These are phyloP conservation scores for Neodontobutis hainanensis DNA, from an alignment of 2,113 vertebrate species.

Conservation along the genomic window DNA sequence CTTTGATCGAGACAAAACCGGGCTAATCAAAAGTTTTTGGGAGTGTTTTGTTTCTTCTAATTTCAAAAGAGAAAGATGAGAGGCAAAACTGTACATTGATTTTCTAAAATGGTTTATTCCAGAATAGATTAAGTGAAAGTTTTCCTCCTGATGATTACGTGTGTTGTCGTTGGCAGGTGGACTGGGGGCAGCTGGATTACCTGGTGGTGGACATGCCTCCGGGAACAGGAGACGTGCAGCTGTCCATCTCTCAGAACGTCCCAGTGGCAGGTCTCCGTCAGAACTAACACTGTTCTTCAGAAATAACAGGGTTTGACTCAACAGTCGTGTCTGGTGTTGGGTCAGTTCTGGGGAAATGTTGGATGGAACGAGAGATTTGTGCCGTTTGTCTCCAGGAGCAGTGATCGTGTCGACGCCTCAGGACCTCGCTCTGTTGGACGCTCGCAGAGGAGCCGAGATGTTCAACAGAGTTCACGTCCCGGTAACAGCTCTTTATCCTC, in stretches of 20 bases:
- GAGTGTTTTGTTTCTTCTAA: too few relatives aligned
- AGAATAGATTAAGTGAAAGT: too few relatives aligned
- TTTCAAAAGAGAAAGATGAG: too few relatives aligned
- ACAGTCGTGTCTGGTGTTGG: too few relatives aligned
- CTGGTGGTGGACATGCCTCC: slow-evolving; percentile 98
- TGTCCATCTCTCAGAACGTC: slow-evolving; percentile 93
- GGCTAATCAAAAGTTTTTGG: too few relatives aligned
- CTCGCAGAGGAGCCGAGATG: slow-evolving; percentile 93
- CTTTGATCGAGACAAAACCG: too few relatives aligned
- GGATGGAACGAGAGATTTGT: too few relatives aligned
- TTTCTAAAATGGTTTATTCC: too few relatives aligned
- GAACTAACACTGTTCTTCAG: too few relatives aligned
- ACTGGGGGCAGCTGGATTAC: slow-evolving; percentile 93
- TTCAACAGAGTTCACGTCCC: slow-evolving; percentile 94
- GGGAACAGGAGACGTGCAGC: slow-evolving; percentile 95
- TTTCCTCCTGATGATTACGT: neutral
- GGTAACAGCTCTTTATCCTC: slow-evolving; percentile 71
- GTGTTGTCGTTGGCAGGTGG: slow-evolving; percentile 83
- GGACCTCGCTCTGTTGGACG: slow-evolving; percentile 92
- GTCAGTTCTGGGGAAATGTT: too few relatives aligned
- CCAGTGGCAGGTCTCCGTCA: slow-evolving; percentile 85
- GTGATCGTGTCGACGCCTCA: slow-evolving; percentile 96
- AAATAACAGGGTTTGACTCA: too few relatives aligned
- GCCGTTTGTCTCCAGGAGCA: slow-evolving; percentile 78
- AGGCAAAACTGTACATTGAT: too few relatives aligned